These are phyloP conservation scores for Nixonia krombeini DNA, from an alignment of 1,140 invertebrate species.

Conservation along the genomic window DNA sequence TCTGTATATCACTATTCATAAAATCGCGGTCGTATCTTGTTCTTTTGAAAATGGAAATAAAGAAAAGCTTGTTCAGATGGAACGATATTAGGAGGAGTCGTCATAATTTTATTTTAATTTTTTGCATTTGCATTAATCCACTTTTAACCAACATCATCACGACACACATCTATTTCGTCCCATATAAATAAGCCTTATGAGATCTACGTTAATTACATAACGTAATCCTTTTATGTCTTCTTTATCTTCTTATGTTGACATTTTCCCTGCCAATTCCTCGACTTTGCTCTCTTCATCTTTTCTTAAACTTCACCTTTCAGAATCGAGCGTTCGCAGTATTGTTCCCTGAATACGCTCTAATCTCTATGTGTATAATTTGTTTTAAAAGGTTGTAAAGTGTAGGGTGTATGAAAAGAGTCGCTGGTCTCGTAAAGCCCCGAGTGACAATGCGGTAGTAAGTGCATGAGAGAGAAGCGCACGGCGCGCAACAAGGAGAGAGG, in stretches of 20 bases:
- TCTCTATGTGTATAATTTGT: conserved; percentile 19
- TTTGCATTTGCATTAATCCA: no score
- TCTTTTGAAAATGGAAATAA: no score
- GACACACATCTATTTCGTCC: not conserved
- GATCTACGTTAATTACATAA: conserved; percentile 18
- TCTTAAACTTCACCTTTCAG: no score
- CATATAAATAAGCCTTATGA: no score
- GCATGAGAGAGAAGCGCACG: conserved; percentile 61
- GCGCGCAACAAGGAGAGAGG: conserved; percentile 47
- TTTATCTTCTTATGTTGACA: not conserved
- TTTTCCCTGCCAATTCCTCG: not conserved
- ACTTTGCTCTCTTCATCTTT: no score
- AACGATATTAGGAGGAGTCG: no score
- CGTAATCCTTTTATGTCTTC: not conserved
- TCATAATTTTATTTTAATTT: no score
- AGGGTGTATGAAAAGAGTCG: conserved; percentile 51
- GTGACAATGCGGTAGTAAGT: conserved; percentile 63
- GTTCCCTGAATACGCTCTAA: conserved; percentile 22
- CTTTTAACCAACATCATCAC: no score
- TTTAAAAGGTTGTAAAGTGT: conserved; percentile 15
- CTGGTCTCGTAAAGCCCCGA: conserved; percentile 69
- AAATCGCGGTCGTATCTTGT: no score
- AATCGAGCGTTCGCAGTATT: conserved; percentile 15
- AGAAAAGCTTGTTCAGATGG: no score
- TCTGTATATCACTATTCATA: conserved; percentile 14